Base-by-base conservation (phyloP, 2,113 vertebrate species). In the Oceanites oceanicus region DNA sequence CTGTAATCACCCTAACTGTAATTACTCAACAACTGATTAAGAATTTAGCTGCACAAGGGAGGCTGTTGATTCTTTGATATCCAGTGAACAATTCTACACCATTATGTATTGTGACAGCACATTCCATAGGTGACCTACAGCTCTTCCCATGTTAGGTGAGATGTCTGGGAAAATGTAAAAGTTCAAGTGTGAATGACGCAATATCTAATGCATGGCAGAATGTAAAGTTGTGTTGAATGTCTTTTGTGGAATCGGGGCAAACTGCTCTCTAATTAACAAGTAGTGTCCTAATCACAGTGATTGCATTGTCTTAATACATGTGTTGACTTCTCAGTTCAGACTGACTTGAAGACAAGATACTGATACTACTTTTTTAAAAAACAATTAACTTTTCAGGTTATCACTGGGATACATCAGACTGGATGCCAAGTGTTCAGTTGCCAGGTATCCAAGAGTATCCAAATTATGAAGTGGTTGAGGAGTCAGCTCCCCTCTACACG, bases 381-480 rank as follows among this genome's bases (percentile, higher is more conserved):
- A 67, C 66, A 44, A 70, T 73, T 67, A 89, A 72, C 70, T 90
- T 72, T 67, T 47, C 96, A 99, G 99, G 99, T 97, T 99, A 99
- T 96, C 99, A 99, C 98, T 99, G 99, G 99, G 99, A 99, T 98
- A 99, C 99, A 49, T 99, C 99, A 96, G 99, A 99, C 96, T 99
- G 99, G 99, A 99, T 99, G 99, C 99, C 99, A 47, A 99, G 98
- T 53, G 99, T 99, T 97, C 99, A 99, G 95, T 98, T 99, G 98
- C 99, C 99, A 95, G 99, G 99, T 98, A 99, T 99, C 97, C 99
- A 99, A 94, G 99, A 99, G 96, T 99, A 99, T 95, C 99, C 99
- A 81, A 99, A 99, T 97, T 99, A 99, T 1, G 99, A 99, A 98
- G 98, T 99, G 78, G 98, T 99, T 94, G 99, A 99, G 74, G 98